Evolutionary conservation across 2,888 invertebrate genomes (phyloP), one percentile per base, ranked within the genome.

Genomic region (Drosophila dives): DNA sequence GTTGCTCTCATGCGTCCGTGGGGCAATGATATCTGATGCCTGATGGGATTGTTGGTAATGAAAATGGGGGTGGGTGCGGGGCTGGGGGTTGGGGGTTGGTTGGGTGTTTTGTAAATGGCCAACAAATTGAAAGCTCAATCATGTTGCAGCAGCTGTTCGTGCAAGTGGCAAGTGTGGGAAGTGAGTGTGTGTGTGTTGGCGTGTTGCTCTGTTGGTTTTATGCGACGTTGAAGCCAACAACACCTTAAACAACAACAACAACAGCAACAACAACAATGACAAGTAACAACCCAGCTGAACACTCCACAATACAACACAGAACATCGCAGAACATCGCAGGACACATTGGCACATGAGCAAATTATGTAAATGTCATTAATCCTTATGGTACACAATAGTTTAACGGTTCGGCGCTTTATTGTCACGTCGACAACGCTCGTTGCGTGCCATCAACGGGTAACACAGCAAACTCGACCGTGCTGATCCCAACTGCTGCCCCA

Each of bases 341-440:
- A 17, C 32, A 60, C 75, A 59, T 40, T 67, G 69, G 75, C 80
- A 75, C 81, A 80, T 73, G 84, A 71, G 74, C 82, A 83, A 89
- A 89, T 89, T 91, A 91, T 91, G 89, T 90, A 89, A 89, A 91
- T 89, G 90, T 76, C 90, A 91, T 89, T 89, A 89, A 91, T 89
- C 89, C 89, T 83, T 88, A 84, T 83, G 77, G 84, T 89, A 82
- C 86, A 90, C 90, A 89, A 91, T 91, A 91, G 91, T 89, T 91
- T 86, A 90, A 89, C 87, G 89, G 75, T 89, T 82, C 90, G 78
- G 72, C 81, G 91, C 89, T 82, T 90, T 89, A 91, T 89, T 90
- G 90, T 86, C 91, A 89, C 89, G 91, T 86, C 83, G 81, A 65
- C 81, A 69, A 38, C 49, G 77, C 56, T 64, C 81, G 51, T 49